A percentile compares a stretch with the other conserved stretches of the same genome.
Evolutionary conservation across 2,113 vertebrate species (phyloP).

Genomic region (Gobio gobio): DNA sequence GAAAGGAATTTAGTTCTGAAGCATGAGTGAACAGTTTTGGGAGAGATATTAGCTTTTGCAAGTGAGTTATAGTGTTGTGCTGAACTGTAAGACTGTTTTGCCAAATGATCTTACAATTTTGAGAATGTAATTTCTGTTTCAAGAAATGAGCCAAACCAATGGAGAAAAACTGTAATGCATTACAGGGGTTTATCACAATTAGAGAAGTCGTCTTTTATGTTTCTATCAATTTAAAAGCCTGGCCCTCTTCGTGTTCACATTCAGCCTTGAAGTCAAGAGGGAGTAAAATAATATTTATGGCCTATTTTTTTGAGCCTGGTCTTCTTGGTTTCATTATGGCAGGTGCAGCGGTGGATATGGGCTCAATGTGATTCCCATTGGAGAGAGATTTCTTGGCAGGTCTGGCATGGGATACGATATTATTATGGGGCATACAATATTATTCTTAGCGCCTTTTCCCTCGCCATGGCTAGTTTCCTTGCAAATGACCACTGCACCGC

Average conservation of each 20-base stretch:
- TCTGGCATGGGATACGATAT: constrained; percentile 52
- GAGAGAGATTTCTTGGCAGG: constrained; percentile 59
- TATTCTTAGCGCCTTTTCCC: constrained; percentile 52
- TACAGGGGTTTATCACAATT: constrained; percentile 8
- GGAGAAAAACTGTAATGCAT: too few species aligned
- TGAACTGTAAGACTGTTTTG: too few species aligned
- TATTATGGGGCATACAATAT: constrained; percentile 39
- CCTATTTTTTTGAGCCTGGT: constrained; percentile 49
- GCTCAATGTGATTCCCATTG: constrained; percentile 63
- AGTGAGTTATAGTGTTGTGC: too few species aligned
- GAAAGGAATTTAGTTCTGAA: too few species aligned
- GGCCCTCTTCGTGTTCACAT: not conserved
- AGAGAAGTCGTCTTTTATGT: constrained; percentile 1
- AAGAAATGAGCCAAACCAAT: too few species aligned
- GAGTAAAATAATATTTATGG: constrained; percentile 62
- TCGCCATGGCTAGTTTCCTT: constrained; percentile 47
- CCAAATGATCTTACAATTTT: too few species aligned
- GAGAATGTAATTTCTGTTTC: too few species aligned
- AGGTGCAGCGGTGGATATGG: constrained; percentile 68
- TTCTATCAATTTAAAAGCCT: not conserved
- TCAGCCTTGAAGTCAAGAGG: constrained; percentile 20
- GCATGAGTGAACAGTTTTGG: too few species aligned
- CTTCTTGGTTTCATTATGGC: constrained; percentile 64
- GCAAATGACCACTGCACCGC: constrained; percentile 47
- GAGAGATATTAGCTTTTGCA: too few species aligned